Evolutionary conservation across 1,140 invertebrate genomes (phyloP).

Genomic region (Oryzaephilus surinamensis): DNA sequence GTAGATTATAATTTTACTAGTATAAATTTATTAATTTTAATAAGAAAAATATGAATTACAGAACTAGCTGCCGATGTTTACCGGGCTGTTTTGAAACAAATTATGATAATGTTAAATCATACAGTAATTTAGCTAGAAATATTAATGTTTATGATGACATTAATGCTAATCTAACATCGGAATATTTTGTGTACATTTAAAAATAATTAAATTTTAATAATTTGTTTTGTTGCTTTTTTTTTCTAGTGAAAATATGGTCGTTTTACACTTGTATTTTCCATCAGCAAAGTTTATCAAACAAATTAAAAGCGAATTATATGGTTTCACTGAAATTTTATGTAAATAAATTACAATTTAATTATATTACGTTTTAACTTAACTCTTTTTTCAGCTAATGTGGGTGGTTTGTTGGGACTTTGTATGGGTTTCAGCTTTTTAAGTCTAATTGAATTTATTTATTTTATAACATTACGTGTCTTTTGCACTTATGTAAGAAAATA

Average conservation of each 20-base stretch:
- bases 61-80: constrained; percentile 13
- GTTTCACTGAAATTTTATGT: constrained; percentile 23
- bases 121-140: constrained; percentile 1
- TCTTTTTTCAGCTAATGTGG: constrained; percentile 44
- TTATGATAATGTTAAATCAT: constrained; percentile 1
- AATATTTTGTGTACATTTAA: constrained; percentile 4
- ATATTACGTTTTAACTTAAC: background rate
- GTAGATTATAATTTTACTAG: background rate
- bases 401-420: constrained; percentile 63
- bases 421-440: constrained; percentile 72
- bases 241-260: constrained; percentile 14
- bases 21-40: background rate
- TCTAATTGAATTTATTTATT: constrained; percentile 29
- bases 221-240: background rate
- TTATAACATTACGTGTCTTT: constrained; percentile 7
- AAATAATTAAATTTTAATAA: background rate
- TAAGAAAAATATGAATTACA: background rate
- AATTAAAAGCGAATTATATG: constrained; percentile 17
- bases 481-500: no score
- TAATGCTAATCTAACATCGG: no score
- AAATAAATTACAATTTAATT: constrained; percentile 3
- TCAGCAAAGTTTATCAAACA: constrained; percentile 2
- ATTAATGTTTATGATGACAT: constrained; percentile 2
- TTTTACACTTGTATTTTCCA: constrained; percentile 16
- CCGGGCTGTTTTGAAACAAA: constrained; percentile 12